A percentile compares a stretch with the other conserved stretches of the same genome.
Evolutionary conservation across 2,113 vertebrate genomes (phyloP).

Genomic region (Tupaia tana): DNA sequence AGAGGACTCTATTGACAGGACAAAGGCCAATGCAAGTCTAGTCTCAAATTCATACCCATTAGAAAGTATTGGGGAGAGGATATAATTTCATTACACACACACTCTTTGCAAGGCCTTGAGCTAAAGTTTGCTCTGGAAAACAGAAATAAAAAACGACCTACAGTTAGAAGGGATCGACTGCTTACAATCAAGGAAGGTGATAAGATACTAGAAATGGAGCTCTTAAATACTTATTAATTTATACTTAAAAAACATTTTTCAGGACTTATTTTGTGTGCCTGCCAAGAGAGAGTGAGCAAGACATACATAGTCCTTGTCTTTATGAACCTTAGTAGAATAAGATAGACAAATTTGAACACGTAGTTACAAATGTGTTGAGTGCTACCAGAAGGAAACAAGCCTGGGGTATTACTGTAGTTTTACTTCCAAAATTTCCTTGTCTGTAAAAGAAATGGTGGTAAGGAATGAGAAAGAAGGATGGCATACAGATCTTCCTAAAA

Average conservation of each 20-base stretch:
- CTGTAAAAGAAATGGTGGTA: conserved; percentile 18
- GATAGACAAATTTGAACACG: conserved; percentile 50
- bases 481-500: conserved; percentile 26
- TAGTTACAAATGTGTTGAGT: conserved; percentile 9
- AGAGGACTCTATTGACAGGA: not conserved
- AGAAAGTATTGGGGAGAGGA: not conserved
- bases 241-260: conserved; percentile 24
- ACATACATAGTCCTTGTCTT: not conserved
- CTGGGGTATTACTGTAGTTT: not conserved
- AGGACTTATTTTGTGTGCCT: not conserved
- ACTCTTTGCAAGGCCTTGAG: not conserved
- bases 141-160: conserved; percentile 43
- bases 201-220: not conserved
- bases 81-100: not conserved
- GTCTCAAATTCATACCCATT: not conserved
- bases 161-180: not conserved
- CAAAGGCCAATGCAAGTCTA: not conserved
- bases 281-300: conserved; percentile 23
- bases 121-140: conserved; percentile 21
- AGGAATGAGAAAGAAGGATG: not conserved
- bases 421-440: conserved; percentile 36
- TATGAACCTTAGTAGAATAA: conserved; percentile 31
- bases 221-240: conserved; percentile 45
- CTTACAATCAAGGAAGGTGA: not conserved
- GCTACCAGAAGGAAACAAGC: conserved; percentile 25